phyloP scores from a whole-genome alignment of 2,797 vertebrate genomes.

The Manis pentadactyla region DNA sequence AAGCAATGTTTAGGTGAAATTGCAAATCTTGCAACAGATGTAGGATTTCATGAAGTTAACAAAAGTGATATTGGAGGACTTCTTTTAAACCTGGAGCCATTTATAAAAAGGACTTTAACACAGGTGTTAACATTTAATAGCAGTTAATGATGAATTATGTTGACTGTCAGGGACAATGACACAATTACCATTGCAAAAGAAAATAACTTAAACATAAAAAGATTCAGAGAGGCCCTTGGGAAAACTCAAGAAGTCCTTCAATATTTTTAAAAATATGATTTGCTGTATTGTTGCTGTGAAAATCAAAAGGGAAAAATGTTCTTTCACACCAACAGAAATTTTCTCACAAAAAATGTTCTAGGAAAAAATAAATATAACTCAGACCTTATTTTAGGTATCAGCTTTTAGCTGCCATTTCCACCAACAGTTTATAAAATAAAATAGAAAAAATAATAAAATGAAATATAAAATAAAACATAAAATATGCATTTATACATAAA shows the following conservation, averaged over 20 bases:
- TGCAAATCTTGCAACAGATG: neutral
- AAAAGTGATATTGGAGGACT: neutral
- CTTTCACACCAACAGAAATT: neutral
- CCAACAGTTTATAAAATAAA: neutral
- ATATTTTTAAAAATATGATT: neutral
- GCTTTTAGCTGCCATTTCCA: neutral
- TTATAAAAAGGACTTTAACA: neutral
- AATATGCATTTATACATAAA: neutral
- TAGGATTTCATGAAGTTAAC: neutral
- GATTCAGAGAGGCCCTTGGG: neutral
- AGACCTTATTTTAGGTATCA: neutral
- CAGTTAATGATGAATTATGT: neutral
- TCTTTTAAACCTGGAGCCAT: neutral
- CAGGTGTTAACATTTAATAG: neutral
- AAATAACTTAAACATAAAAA: neutral
- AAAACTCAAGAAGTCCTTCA: neutral
- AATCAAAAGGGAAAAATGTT: neutral
- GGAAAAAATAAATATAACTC: neutral
- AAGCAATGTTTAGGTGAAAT: neutral
- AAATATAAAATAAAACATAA: neutral
- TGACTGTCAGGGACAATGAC: neutral
- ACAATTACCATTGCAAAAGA: neutral
- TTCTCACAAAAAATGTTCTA: neutral
- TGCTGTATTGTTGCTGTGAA: neutral
- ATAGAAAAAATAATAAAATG: neutral